Base-by-base conservation (phyloP, 23 tunicate species). In the Trididemnum clinides region DNA sequence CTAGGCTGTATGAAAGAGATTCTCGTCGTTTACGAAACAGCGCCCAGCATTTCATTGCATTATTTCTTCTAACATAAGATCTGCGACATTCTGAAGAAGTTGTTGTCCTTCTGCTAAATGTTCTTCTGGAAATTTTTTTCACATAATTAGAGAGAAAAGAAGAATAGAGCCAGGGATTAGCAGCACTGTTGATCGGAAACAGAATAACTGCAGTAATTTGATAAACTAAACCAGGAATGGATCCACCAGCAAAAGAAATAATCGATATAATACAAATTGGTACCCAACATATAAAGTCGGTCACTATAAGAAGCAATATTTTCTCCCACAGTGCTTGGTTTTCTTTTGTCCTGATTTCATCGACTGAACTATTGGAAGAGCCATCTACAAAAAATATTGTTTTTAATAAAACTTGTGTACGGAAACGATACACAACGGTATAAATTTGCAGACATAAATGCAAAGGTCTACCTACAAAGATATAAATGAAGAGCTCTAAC, bases 201-300 rank as follows among this genome's bases (percentile, higher is more conserved):
- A 84, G 81, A 5, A 72, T 1, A 22, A 71, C 33, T 2, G 88
- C 88, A 32, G 88, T 72, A 28, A 72, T 26, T 38, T 30, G 58
- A 37, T 90, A 90, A 37, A 85, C 59, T 1, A 69, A 29, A 20
- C 49, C 50, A 6, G 79, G 81, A 29, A 90, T 51, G 4, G 18
- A 26, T 15, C 39, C 65, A 33, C 89, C 95, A 21, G 73, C 44
- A 1, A 78, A 79, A 5, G 95, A 63, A 2, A 84, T 27, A 27
- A 90, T 69, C 33, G 85, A 78, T 54, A 83, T 84, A 32, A 90
- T 54, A 39, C 95, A 90, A 25, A 90, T 84, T 12, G 95, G 95
- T 0, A 90, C 57, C 95, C 95, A 90, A 64, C 95, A 90, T 22
- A 90, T 33, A 50, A 90, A 71, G 49, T 90, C 88, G 27, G 88